These are phyloP conservation scores for Trachelipus rathkii DNA, from an alignment of 1,140 invertebrate species.

Conservation along the genomic window DNA sequence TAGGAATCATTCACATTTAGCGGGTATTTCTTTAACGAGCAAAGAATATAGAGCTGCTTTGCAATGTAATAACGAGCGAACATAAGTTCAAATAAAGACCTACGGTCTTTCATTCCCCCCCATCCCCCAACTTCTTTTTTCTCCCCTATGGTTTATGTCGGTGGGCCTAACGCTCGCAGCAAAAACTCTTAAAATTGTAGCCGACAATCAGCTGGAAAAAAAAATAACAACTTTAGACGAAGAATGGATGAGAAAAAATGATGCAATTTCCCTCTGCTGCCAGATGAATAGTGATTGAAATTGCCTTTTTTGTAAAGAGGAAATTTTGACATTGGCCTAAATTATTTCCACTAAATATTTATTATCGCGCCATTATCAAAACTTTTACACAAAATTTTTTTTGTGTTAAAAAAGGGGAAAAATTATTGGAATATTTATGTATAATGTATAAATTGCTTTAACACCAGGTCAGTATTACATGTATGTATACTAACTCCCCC, in stretches of 20 bases:
- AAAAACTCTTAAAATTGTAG: neutral
- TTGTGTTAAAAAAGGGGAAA: no score
- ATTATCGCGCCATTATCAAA: neutral
- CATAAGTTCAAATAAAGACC: constrained; percentile 4
- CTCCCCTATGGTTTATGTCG: no score
- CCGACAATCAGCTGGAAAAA: neutral
- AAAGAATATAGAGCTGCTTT: constrained; percentile 6
- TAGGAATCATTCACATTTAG: constrained; percentile 6
- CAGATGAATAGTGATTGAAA: constrained; percentile 13
- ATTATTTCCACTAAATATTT: constrained; percentile 12
- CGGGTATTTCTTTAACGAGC: constrained; percentile 6
- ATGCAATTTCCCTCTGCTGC: constrained; percentile 8
- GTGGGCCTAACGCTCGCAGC: no score
- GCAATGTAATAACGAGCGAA: constrained; percentile 3
- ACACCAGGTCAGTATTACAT: no score
- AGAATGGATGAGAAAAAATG: constrained; percentile 10
- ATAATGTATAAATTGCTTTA: no score
- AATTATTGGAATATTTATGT: no score
- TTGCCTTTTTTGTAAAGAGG: neutral
- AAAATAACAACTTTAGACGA: constrained; percentile 2
- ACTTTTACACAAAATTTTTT: no score
- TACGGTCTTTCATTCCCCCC: no score
- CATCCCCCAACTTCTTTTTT: no score
- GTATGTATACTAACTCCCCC: no score
- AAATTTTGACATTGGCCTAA: neutral